These are phyloP conservation scores for Maconellicoccus hirsutus DNA, from an alignment of 1,140 invertebrate genomes.

Conservation along the genomic window DNA sequence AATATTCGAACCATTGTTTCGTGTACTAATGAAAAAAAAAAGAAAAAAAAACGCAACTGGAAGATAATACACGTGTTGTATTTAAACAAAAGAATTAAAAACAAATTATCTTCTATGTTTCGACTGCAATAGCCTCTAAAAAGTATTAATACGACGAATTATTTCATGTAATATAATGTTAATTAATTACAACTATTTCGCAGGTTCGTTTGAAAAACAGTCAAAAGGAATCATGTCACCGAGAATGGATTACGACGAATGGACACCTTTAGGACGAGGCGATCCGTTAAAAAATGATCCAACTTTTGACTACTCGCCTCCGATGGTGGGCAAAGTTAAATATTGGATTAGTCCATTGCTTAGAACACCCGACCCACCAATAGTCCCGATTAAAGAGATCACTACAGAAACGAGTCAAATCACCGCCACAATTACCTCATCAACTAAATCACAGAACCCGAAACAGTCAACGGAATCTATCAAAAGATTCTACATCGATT, in stretches of 20 bases:
- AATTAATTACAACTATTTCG: no score
- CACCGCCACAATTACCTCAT: neutral
- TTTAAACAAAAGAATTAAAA: conserved; percentile 3
- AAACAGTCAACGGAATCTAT: neutral
- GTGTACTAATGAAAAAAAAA: neutral
- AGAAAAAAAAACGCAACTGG: neutral
- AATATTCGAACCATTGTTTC: conserved; percentile 5
- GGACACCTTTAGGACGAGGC: conserved; percentile 60
- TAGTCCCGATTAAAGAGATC: neutral
- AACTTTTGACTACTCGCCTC: conserved; percentile 66
- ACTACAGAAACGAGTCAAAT: neutral
- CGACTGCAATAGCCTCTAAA: no score
- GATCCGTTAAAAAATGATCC: conserved; percentile 67
- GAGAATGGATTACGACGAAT: conserved; percentile 59
- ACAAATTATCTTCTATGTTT: neutral
- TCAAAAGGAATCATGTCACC: conserved; percentile 43
- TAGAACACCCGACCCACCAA: conserved; percentile 39
- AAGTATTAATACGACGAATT: no score
- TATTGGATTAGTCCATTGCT: conserved; percentile 51
- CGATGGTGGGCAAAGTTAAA: conserved; percentile 56
- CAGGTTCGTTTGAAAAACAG: conserved; percentile 11
- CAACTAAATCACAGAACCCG: neutral
- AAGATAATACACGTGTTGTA: neutral
- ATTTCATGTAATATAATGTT: no score
- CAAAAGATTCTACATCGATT: conserved; percentile 13